Percentiles rank a stretch among this genome's conserved stretches.
Evolutionary conservation across 2,797 vertebrate genomes (phyloP).

Genomic region (Kryptolebias ocellatus): DNA sequence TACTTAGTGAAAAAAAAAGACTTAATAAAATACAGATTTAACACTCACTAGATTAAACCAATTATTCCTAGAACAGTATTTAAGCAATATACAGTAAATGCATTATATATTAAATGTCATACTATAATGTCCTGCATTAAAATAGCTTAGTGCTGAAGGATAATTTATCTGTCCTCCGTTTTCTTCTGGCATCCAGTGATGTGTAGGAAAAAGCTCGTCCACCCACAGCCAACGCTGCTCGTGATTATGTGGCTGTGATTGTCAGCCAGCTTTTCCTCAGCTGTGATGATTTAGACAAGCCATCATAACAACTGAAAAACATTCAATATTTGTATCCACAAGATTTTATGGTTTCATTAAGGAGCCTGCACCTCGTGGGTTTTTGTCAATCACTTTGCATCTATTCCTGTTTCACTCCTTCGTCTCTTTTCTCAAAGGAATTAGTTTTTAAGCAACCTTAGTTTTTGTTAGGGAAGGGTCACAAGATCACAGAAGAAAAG

Average conservation of each 20-base stretch:
- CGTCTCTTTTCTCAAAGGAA: slow-evolving; percentile 21
- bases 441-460: slow-evolving; percentile 33
- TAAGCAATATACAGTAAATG: background rate
- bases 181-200: slow-evolving; percentile 33
- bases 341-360: slow-evolving; percentile 23
- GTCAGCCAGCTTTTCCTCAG: slow-evolving; percentile 37
- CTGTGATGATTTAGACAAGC: slow-evolving; percentile 47
- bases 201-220: slow-evolving; percentile 51
- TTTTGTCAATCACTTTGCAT: slow-evolving; percentile 7
- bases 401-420: slow-evolving; percentile 30
- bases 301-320: slow-evolving; percentile 42
- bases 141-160: background rate
- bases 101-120: background rate
- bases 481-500: no score
- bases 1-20: no score
- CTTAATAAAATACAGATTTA: no score
- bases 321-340: slow-evolving; percentile 30
- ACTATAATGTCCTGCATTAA: background rate
- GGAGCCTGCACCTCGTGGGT: slow-evolving; percentile 15
- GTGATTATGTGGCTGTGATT: slow-evolving; percentile 50
- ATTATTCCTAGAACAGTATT: background rate
- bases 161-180: slow-evolving; percentile 14
- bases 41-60: no score
- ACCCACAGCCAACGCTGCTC: slow-evolving; percentile 49
- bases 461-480: slow-evolving; percentile 10